Evolutionary conservation across 2,888 invertebrate genomes (phyloP).

Genomic region (Cephus pygmeus): DNA sequence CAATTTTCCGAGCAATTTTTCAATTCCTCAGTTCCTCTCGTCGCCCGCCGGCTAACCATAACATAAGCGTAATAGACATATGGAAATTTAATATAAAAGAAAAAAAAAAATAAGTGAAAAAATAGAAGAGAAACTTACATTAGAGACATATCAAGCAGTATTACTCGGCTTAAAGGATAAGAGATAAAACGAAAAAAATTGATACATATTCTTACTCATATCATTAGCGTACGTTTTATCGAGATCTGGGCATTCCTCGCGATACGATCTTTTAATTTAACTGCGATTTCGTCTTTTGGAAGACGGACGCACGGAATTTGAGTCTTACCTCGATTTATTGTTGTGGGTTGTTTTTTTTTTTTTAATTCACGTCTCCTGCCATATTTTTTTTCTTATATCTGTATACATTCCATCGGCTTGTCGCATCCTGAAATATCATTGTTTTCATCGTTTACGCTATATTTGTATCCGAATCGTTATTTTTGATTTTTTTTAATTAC

Average conservation of each 20-base stretch:
- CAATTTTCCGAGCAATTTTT: constrained; percentile 12
- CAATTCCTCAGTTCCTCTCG: constrained; percentile 37
- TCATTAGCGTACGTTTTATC: constrained; percentile 43
- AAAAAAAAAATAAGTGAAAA: constrained; percentile 8
- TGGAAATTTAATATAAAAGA: constrained; percentile 25
- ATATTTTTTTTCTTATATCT: constrained; percentile 21
- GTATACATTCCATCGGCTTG: constrained; percentile 31
- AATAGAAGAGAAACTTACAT: constrained; percentile 44
- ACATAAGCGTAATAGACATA: constrained; percentile 29
- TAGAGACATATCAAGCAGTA: constrained; percentile 65
- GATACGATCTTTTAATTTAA: constrained; percentile 9
- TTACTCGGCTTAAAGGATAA: constrained; percentile 56
- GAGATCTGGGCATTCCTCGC: constrained; percentile 17
- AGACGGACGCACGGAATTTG: neutral
- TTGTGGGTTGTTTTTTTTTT: neutral
- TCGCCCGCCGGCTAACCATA: constrained; percentile 44
- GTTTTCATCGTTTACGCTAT: neutral
- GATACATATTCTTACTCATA: constrained; percentile 57
- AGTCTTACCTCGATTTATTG: neutral
- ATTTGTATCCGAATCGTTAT: neutral
- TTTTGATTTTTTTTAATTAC: neutral
- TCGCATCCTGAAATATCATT: constrained; percentile 23
- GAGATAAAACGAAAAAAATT: constrained; percentile 31
- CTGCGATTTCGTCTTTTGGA: neutral
- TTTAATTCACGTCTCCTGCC: neutral